Conservation (phyloP, 2,888 invertebrate genomes). For the Choristoneura rosaceana region DNA sequence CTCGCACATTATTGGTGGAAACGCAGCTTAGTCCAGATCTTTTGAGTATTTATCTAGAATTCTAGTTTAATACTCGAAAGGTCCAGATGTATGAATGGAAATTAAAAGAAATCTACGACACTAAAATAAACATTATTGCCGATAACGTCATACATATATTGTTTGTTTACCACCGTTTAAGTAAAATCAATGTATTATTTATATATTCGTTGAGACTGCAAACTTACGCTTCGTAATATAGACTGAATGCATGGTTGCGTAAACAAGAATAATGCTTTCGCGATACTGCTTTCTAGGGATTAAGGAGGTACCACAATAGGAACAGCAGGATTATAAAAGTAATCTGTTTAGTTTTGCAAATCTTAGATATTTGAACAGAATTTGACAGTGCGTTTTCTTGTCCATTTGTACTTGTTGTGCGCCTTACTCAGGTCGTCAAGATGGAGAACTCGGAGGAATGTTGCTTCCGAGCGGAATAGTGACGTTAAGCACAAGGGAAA, state of each 20-base stretch:
- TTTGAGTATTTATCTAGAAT: too few relatives aligned
- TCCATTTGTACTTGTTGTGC: too few relatives aligned
- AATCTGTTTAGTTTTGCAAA: too few relatives aligned
- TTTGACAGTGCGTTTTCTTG: too few relatives aligned
- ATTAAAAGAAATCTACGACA: neutral
- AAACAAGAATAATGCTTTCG: constrained; percentile 15
- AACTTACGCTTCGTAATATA: constrained; percentile 20
- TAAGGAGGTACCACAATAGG: neutral
- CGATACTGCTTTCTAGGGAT: neutral
- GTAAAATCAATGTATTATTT: constrained; percentile 21
- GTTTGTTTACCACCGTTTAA: constrained; percentile 19
- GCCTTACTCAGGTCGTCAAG: too few relatives aligned
- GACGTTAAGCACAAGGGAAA: too few relatives aligned
- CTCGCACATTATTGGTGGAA: too few relatives aligned
- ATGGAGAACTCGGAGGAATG: too few relatives aligned
- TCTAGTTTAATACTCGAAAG: too few relatives aligned
- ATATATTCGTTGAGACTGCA: constrained; percentile 28
- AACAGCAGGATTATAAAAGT: neutral
- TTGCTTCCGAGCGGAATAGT: too few relatives aligned
- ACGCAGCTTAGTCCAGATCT: too few relatives aligned
- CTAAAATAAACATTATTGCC: neutral
- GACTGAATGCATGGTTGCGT: constrained; percentile 32
- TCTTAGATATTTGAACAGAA: too few relatives aligned
- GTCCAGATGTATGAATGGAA: neutral
- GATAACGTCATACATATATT: constrained; percentile 28